phyloP scores from a whole-genome alignment of 1,140 invertebrate species.

The Temnothorax longispinosus region DNA sequence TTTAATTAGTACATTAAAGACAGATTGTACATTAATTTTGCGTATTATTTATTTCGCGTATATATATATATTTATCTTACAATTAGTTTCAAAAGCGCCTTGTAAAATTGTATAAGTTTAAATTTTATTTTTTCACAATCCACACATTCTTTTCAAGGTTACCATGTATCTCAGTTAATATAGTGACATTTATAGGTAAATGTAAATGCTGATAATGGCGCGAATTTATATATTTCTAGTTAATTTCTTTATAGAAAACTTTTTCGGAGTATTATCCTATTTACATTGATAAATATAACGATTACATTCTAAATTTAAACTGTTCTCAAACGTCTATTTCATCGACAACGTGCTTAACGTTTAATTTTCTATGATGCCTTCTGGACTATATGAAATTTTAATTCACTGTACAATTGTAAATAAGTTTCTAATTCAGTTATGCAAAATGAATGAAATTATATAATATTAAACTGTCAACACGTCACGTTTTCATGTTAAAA shows the following conservation, averaged over 20 bases:
- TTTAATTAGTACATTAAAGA: constrained; percentile 28
- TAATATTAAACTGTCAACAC: not conserved
- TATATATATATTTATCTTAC: not conserved
- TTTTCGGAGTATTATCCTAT: constrained; percentile 1
- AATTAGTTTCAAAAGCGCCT: not conserved
- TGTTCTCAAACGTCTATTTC: constrained; percentile 16
- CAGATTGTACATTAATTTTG: constrained; percentile 48
- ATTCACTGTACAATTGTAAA: constrained; percentile 52
- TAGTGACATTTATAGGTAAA: constrained; percentile 64
- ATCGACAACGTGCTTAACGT: constrained; percentile 5
- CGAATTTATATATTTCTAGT: constrained; percentile 9
- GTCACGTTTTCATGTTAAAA: constrained; percentile 9
- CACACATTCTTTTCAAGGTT: constrained; percentile 56
- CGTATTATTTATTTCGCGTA: constrained; percentile 63
- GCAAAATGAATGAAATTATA: constrained; percentile 6
- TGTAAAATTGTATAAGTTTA: constrained; percentile 30
- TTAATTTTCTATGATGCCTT: not conserved
- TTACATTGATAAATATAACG: not conserved
- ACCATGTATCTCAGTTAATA: constrained; percentile 68
- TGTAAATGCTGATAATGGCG: constrained; percentile 20
- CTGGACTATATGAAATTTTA: constrained; percentile 9
- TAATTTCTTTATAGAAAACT: constrained; percentile 14
- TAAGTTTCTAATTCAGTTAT: not conserved
- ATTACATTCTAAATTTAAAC: constrained; percentile 2
- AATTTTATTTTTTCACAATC: constrained; percentile 17